Percentiles rank a stretch among this genome's conserved stretches.
phyloP scores from a whole-genome alignment of 2,113 vertebrate species.

The Gymnorhina tibicen region DNA sequence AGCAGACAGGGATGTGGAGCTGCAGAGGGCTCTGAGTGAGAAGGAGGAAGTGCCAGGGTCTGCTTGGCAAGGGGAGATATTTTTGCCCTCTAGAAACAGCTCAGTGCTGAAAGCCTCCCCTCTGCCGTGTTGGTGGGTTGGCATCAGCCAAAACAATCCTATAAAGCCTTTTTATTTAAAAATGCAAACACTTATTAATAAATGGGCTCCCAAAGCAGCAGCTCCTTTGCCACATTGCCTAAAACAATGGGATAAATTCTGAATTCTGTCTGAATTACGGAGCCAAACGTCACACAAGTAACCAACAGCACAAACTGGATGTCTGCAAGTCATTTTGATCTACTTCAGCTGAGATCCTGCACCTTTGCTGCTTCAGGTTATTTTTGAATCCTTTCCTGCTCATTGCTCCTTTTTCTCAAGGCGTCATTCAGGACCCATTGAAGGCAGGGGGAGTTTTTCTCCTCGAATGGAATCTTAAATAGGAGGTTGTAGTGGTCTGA shows the following conservation, averaged over 20 bases:
- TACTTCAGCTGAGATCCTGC: background rate
- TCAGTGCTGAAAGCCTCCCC: background rate
- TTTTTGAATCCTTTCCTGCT: background rate
- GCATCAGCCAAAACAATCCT: background rate
- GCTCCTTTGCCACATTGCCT: background rate
- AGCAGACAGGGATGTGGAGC: background rate
- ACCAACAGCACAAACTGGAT: background rate
- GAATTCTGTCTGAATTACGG: background rate
- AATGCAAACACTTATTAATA: background rate
- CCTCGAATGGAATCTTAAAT: background rate
- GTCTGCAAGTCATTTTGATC: background rate
- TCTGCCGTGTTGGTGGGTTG: background rate
- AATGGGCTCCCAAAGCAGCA: background rate
- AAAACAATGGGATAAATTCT: background rate
- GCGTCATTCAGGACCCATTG: rapidly evolving
- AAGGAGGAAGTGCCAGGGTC: background rate
- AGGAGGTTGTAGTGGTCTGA: background rate
- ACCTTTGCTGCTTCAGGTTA: background rate
- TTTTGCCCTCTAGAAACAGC: background rate
- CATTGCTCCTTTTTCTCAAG: background rate
- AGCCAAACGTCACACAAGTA: no score
- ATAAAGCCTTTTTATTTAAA: background rate
- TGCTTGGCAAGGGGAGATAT: background rate
- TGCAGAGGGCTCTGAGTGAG: background rate
- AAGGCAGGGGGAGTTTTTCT: background rate